phyloP scores from a whole-genome alignment of 2,797 vertebrate species.

The Strix occidentalis region DNA sequence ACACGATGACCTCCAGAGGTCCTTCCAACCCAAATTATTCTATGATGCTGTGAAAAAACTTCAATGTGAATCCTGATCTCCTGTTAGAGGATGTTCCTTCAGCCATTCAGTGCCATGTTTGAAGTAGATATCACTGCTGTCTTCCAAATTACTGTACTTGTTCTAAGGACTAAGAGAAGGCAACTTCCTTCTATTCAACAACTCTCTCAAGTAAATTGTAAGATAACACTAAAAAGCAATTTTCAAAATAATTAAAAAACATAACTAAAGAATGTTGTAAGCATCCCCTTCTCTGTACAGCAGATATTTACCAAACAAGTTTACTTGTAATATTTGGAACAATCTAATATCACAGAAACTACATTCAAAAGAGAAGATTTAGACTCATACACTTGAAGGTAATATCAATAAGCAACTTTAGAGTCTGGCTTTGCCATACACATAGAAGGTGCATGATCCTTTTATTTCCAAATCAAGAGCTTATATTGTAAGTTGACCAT shows the following conservation, averaged over 20 bases:
- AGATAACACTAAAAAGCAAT: neutral
- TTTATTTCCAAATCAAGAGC: neutral
- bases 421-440: neutral
- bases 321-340: neutral
- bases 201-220: neutral
- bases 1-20: slow-evolving; percentile 31
- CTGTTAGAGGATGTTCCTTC: neutral
- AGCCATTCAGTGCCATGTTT: neutral
- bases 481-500: neutral
- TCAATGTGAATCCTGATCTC: neutral
- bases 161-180: neutral
- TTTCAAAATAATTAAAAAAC: neutral
- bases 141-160: neutral
- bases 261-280: neutral
- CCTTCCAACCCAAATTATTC: slow-evolving; percentile 21
- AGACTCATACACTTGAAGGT: neutral
- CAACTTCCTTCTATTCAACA: neutral
- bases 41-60: slow-evolving; percentile 1
- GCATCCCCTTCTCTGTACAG: neutral
- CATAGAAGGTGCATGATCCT: neutral
- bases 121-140: neutral
- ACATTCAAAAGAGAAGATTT: neutral
- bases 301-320: neutral
- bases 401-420: neutral
- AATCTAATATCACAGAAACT: neutral